Conservation (phyloP, 2,113 vertebrate genomes). For the Petroica traversi region DNA sequence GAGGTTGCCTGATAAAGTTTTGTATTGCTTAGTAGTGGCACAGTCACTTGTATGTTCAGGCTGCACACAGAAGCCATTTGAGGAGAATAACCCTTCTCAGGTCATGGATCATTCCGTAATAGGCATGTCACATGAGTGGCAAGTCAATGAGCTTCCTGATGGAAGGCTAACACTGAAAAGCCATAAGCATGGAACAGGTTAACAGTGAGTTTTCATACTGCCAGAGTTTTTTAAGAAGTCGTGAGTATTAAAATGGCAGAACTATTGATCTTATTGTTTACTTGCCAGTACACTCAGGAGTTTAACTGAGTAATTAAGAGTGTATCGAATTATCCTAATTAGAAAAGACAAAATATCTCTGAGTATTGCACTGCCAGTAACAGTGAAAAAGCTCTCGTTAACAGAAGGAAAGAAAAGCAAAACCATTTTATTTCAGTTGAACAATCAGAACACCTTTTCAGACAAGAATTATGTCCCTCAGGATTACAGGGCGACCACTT, state of each 20-base stretch:
- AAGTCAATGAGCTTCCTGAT: not conserved
- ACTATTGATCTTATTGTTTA: not conserved
- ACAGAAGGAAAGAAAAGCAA: not conserved
- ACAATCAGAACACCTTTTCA: constrained; percentile 27
- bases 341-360: not conserved
- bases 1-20: constrained; percentile 39
- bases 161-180: not conserved
- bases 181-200: not conserved
- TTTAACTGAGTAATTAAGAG: constrained; percentile 1
- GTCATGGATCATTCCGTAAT: not conserved
- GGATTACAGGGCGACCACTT: constrained; percentile 66
- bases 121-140: not conserved
- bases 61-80: not conserved
- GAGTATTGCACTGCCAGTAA: constrained; percentile 18
- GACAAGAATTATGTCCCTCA: constrained; percentile 37
- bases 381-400: constrained; percentile 11
- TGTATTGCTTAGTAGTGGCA: constrained; percentile 63
- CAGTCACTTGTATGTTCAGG: constrained; percentile 3
- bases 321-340: not conserved
- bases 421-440: constrained; percentile 35
- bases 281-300: constrained; percentile 2
- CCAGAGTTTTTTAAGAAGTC: not conserved
- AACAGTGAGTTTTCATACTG: not conserved
- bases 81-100: constrained; percentile 14
- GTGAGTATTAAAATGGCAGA: not conserved